These are phyloP conservation scores for Scaptomyza pallida DNA, from an alignment of 1,140 invertebrate genomes.

Conservation along the genomic window DNA sequence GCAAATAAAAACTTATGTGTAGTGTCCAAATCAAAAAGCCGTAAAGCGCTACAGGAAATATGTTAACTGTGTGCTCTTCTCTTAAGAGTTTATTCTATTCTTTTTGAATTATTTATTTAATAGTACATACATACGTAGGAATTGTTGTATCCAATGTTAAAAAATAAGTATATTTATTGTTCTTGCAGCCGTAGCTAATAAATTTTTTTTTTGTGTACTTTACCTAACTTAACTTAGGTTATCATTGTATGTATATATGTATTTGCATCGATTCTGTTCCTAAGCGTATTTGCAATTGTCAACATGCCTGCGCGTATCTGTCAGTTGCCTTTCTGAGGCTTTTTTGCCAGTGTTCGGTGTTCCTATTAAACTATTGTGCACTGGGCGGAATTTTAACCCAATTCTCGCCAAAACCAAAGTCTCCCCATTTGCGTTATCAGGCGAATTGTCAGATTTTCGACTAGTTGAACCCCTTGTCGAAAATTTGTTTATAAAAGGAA, in stretches of 20 bases:
- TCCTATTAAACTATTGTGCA: slow-evolving; percentile 53
- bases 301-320: slow-evolving; percentile 42
- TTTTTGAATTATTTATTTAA: not conserved
- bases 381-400: slow-evolving; percentile 46
- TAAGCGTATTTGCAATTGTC: slow-evolving; percentile 44
- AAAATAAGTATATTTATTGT: slow-evolving; percentile 30
- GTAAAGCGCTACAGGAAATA: slow-evolving; percentile 69
- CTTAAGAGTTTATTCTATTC: too few species aligned
- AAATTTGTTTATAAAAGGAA: slow-evolving; percentile 67
- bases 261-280: slow-evolving; percentile 21
- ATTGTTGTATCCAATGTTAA: slow-evolving; percentile 26
- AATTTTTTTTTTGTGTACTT: too few species aligned
- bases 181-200: slow-evolving; percentile 1
- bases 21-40: slow-evolving; percentile 66
- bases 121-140: slow-evolving; percentile 6
- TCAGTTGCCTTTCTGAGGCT: slow-evolving; percentile 30
- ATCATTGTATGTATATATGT: too few species aligned
- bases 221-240: slow-evolving; percentile 11
- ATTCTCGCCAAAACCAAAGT: not conserved
- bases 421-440: slow-evolving; percentile 16
- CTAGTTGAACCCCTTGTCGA: not conserved
- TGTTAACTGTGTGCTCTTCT: slow-evolving; percentile 55
- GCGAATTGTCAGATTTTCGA: slow-evolving; percentile 39
- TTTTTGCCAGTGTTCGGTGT: slow-evolving; percentile 27
- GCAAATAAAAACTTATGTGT: slow-evolving; percentile 79